Evolutionary conservation across 1,140 invertebrate genomes (phyloP).

Genomic region (Mercenaria mercenaria): DNA sequence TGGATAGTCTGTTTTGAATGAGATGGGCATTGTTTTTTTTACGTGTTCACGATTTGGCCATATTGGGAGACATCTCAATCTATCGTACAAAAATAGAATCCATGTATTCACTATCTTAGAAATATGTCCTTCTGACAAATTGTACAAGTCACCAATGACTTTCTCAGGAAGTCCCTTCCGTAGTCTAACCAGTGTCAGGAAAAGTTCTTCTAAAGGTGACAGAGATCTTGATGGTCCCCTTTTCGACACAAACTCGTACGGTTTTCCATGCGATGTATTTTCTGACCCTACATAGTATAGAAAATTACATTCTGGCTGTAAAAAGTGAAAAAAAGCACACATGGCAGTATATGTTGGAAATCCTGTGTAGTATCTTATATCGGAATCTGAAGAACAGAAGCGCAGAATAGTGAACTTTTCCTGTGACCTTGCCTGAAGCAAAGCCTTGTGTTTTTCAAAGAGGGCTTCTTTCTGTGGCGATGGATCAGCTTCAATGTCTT

Average conservation of each 20-base stretch:
- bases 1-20: background rate
- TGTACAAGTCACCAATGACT: background rate
- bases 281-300: slow-evolving; percentile 29
- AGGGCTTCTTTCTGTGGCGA: slow-evolving; percentile 18
- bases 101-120: slow-evolving; percentile 29
- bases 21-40: background rate
- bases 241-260: background rate
- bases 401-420: background rate
- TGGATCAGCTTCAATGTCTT: slow-evolving; percentile 12
- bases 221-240: slow-evolving; percentile 15
- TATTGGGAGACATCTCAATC: background rate
- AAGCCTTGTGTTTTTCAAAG: background rate
- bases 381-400: background rate
- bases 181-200: background rate
- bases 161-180: background rate
- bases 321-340: slow-evolving; percentile 11
- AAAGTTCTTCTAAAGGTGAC: slow-evolving; percentile 16
- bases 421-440: background rate
- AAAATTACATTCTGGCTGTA: slow-evolving; percentile 38
- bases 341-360: background rate
- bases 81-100: background rate
- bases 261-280: slow-evolving; percentile 11
- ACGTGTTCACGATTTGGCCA: background rate
- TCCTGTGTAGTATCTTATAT: background rate
- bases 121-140: slow-evolving; percentile 4